These are phyloP conservation scores for Cheilosia impressa DNA, from an alignment of 2,888 invertebrate genomes.

Conservation along the genomic window DNA sequence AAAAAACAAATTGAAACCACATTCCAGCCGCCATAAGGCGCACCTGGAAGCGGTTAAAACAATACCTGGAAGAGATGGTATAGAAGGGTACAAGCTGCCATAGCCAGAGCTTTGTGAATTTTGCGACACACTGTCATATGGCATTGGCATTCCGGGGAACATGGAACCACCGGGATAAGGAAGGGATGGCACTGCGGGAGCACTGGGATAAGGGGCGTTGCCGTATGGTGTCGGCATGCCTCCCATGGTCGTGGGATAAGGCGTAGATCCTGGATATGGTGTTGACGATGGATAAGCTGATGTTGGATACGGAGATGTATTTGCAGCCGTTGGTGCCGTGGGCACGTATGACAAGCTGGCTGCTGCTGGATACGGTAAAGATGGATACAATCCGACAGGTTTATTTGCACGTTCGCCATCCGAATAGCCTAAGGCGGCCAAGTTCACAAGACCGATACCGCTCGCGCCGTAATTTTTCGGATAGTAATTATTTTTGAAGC, in stretches of 20 bases:
- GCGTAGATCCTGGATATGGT: conserved; percentile 75
- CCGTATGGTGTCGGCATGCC: conserved; percentile 75
- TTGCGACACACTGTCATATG: conserved; percentile 77
- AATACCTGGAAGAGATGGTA: conserved; percentile 76
- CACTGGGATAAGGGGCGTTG: conserved; percentile 63
- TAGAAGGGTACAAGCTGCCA: conserved; percentile 76
- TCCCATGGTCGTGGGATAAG: conserved; percentile 48
- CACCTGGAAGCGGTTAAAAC: neutral
- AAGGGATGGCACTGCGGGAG: conserved; percentile 72
- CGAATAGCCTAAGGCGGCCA: conserved; percentile 81
- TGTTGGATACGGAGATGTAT: conserved; percentile 74
- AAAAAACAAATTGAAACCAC: conserved; percentile 25
- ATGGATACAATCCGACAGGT: conserved; percentile 80
- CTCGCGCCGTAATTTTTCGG: conserved; percentile 83
- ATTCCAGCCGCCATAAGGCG: conserved; percentile 14
- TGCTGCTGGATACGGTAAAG: conserved; percentile 80
- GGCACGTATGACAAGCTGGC: conserved; percentile 76
- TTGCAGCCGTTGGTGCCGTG: conserved; percentile 59
- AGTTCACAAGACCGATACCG: conserved; percentile 82
- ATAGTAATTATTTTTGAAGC: conserved; percentile 77
- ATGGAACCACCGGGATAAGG: conserved; percentile 79
- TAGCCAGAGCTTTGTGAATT: conserved; percentile 68
- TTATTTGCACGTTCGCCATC: conserved; percentile 74
- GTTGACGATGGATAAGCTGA: conserved; percentile 75
- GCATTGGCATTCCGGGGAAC: conserved; percentile 79